A percentile compares a stretch with the other conserved stretches of the same genome.
Conservation (phyloP, 2,797 vertebrate species). For the Enteromius radiatus region DNA sequence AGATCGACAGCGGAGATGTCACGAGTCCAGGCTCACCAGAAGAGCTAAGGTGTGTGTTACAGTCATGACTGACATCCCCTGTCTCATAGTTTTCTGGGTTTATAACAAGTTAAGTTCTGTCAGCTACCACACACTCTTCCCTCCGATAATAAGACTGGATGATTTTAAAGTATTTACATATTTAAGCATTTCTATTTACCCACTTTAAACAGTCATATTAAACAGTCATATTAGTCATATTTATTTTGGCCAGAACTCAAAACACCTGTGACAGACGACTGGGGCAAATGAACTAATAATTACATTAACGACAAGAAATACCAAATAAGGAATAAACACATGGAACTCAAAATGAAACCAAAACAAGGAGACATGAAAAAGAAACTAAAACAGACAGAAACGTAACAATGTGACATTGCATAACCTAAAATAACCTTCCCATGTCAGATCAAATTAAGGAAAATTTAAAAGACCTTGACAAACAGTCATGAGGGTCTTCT, state of each 20-base stretch:
- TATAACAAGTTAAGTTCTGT: neutral
- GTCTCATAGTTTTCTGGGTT: neutral
- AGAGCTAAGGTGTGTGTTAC: slow-evolving; percentile 26
- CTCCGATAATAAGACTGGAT: neutral
- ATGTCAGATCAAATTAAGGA: neutral
- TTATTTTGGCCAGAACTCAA: too few species aligned
- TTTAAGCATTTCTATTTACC: neutral
- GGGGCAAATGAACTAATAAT: too few species aligned
- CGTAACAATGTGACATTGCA: too few species aligned
- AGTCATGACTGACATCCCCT: neutral
- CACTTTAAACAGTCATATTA: neutral
- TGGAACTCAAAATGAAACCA: too few species aligned
- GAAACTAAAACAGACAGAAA: too few species aligned
- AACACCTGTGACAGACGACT: too few species aligned
- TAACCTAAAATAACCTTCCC: neutral
- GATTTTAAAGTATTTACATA: neutral
- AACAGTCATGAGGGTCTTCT: neutral
- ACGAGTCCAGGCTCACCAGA: neutral
- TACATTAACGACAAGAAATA: too few species aligned
- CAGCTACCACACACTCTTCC: neutral
- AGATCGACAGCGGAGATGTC: slow-evolving; percentile 22
- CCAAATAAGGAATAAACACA: too few species aligned
- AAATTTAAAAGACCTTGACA: neutral
- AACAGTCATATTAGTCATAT: too few species aligned
- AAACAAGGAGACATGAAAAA: too few species aligned